Conservation (phyloP, 2,888 invertebrate genomes). For the Carcina quercana region DNA sequence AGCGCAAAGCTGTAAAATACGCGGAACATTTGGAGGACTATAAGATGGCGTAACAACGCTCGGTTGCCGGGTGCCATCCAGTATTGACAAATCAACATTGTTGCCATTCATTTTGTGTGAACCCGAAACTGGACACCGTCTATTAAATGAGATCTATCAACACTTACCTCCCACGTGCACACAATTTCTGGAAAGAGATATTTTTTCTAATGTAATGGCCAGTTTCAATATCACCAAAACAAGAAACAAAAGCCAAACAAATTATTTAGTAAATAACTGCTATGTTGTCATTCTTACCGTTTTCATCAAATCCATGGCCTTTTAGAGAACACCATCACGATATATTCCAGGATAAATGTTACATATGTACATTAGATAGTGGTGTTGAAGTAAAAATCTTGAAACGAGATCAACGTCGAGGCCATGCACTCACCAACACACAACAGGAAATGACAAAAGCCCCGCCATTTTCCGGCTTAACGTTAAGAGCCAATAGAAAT, state of each 20-base stretch:
- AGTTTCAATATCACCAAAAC: slow-evolving; percentile 75
- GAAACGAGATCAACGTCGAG: slow-evolving; percentile 61
- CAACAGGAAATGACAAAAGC: slow-evolving; percentile 70
- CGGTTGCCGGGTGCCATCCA: slow-evolving; percentile 69
- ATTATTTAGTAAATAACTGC: slow-evolving; percentile 41
- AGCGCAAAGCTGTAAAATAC: slow-evolving; percentile 60
- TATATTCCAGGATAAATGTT: slow-evolving; percentile 55
- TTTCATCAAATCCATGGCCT: slow-evolving; percentile 77
- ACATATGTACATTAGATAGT: slow-evolving; percentile 47
- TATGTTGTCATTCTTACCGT: slow-evolving; percentile 62
- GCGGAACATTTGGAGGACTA: slow-evolving; percentile 65
- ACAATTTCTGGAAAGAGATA: slow-evolving; percentile 74
- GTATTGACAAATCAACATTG: slow-evolving; percentile 70
- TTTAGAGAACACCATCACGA: slow-evolving; percentile 72
- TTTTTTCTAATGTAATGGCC: slow-evolving; percentile 75
- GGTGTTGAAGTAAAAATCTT: slow-evolving; percentile 48
- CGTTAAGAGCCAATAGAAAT: slow-evolving; percentile 38
- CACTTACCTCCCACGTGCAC: slow-evolving; percentile 73
- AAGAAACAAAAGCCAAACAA: slow-evolving; percentile 75
- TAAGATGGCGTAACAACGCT: slow-evolving; percentile 75
- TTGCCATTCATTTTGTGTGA: slow-evolving; percentile 43
- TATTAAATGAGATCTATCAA: slow-evolving; percentile 51
- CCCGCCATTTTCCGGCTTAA: slow-evolving; percentile 55
- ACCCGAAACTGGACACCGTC: slow-evolving; percentile 53
- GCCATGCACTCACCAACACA: slow-evolving; percentile 63